Evolutionary conservation across 1,140 invertebrate species (phyloP), one percentile per base, ranked within the genome.

Genomic region (Psix sp.): DNA sequence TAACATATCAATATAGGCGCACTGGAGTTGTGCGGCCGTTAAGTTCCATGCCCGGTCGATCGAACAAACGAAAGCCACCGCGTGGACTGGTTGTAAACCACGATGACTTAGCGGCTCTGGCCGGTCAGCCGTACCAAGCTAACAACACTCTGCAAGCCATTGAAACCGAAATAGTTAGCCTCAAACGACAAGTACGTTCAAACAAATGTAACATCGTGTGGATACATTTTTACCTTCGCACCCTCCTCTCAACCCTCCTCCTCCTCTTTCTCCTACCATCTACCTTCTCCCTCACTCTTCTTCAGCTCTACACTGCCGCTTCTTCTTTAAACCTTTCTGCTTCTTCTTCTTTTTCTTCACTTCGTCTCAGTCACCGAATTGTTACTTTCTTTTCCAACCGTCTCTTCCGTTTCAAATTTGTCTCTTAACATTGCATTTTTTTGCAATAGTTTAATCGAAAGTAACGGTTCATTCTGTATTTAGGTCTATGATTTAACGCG

Each of bases 81-180:
- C 92, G 94, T 70, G 97, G 97, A 85, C 97, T 99, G 93, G 95
- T 96, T 88, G 94, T 99, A 83, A 97, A 97, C 90, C 94, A 98
- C 85, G 96, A 98, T 85, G 97, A 98, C 90, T 90, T 98, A 77
- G 91, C 94, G 54, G 91, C 94, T 39, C 92, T 98, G 88, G 96
- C 95, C 24, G 89, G 88, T 60, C 88, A 89, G 67, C 87, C 89
- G 71, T 91, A 90, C 80, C 93, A 94, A 85, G 92, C 92, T 77
- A 94, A 94, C 78, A 91, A 94, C 76, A 93, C 96, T 84, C 90
- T 98, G 62, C 93, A 94, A 88, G 92, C 93, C 73, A 93, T 98
- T 90, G 96, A 98, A 86, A 91, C 94, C 79, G 96, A 98, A 89
- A 92, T 98, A 83, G 92, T 96, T 84, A 93, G 95, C 77, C 90